Conservation (phyloP, 2,888 invertebrate species). For the Seira ritae region DNA sequence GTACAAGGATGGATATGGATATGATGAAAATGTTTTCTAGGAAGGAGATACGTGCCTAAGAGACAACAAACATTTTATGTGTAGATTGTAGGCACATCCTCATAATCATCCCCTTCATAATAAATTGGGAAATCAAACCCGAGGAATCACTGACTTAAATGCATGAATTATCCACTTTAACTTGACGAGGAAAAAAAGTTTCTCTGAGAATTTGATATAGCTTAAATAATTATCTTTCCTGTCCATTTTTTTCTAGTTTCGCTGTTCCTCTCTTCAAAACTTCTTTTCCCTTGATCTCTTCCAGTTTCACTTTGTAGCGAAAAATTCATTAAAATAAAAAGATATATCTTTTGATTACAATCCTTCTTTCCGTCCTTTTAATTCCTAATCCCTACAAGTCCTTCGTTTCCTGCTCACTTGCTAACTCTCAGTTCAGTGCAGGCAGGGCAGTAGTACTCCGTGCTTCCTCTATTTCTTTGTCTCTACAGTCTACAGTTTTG, state of each 20-base stretch:
- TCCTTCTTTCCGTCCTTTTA: slow-evolving; percentile 73
- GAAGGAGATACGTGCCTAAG: too few relatives aligned
- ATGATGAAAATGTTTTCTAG: too few relatives aligned
- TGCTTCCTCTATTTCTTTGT: slow-evolving; percentile 56
- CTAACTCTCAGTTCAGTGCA: slow-evolving; percentile 48
- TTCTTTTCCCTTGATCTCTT: slow-evolving; percentile 59
- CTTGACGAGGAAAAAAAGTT: too few relatives aligned
- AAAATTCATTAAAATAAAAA: slow-evolving; percentile 74
- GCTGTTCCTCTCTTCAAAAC: slow-evolving; percentile 48
- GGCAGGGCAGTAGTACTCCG: too few relatives aligned
- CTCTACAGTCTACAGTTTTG: slow-evolving; percentile 16
- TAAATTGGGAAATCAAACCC: too few relatives aligned
- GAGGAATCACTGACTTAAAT: too few relatives aligned
- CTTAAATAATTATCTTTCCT: slow-evolving; percentile 21
- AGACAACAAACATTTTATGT: too few relatives aligned
- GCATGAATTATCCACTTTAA: too few relatives aligned
- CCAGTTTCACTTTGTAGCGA: slow-evolving; percentile 55
- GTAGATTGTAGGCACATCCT: too few relatives aligned
- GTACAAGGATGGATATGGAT: too few relatives aligned
- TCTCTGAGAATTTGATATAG: too few relatives aligned
- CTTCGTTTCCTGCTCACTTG: slow-evolving; percentile 55
- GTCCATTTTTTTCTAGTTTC: not conserved
- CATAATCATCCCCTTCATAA: too few relatives aligned
- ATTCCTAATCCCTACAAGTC: slow-evolving; percentile 73
- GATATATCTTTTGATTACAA: slow-evolving; percentile 74